These are phyloP conservation scores for Platypus cylindrus DNA, from an alignment of 2,888 invertebrate genomes.

Conservation along the genomic window DNA sequence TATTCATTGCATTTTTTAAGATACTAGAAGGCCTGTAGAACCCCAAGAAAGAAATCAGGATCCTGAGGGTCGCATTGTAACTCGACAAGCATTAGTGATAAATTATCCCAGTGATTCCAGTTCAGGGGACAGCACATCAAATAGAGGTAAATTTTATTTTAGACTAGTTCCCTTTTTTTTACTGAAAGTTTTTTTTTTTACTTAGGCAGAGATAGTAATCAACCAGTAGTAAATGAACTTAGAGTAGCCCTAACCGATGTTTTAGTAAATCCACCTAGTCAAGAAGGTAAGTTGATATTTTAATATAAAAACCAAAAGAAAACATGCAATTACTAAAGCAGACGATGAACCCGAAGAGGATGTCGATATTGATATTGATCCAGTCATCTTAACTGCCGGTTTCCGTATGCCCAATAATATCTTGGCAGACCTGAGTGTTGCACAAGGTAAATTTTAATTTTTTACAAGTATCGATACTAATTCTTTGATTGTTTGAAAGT, in stretches of 20 bases:
- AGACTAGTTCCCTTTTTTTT: neutral
- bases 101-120: constrained; percentile 11
- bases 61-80: constrained; percentile 2
- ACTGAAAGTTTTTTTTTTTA: neutral
- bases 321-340: constrained; percentile 7
- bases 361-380: constrained; percentile 11
- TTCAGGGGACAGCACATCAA: constrained; percentile 11
- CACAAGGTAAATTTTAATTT: constrained; percentile 5
- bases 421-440: constrained; percentile 6
- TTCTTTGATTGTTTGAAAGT: constrained; percentile 7
- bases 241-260: constrained; percentile 8
- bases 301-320: no score
- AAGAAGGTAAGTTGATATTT: constrained; percentile 11
- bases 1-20: no score
- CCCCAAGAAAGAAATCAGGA: constrained; percentile 2
- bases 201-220: constrained; percentile 3
- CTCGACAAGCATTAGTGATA: constrained; percentile 3
- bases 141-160: constrained; percentile 7
- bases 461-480: constrained; percentile 1
- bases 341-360: constrained; percentile 8
- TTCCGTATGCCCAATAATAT: constrained; percentile 9
- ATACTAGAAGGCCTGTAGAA: constrained; percentile 1
- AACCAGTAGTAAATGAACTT: neutral
- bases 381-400: constrained; percentile 6
- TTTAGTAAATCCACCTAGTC: constrained; percentile 7